Conservation (phyloP, 2,888 invertebrate species). For the Enchytraeus crypticus region DNA sequence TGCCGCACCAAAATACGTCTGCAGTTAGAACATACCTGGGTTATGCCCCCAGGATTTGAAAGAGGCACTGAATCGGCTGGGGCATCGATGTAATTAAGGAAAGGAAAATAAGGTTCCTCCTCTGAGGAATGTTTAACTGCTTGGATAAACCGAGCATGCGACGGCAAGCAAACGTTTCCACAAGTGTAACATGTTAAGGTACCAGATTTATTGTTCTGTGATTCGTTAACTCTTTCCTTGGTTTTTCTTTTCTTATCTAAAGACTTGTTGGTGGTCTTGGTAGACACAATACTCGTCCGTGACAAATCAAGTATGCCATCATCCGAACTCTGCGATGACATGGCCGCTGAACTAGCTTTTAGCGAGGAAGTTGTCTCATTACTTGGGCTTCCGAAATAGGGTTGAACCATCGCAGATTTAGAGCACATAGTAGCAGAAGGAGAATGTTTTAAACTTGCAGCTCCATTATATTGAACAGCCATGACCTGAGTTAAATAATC, state of each 20-base stretch:
- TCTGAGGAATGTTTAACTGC: conserved; percentile 70
- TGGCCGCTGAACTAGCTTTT: too few relatives aligned
- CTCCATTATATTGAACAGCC: background rate
- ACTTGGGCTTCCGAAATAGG: too few relatives aligned
- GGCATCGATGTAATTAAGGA: conserved; percentile 69
- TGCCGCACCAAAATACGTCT: background rate
- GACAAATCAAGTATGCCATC: too few relatives aligned
- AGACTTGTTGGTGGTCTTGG: too few relatives aligned
- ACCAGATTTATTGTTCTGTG: background rate
- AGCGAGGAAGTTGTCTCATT: too few relatives aligned
- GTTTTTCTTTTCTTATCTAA: too few relatives aligned
- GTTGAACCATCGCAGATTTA: too few relatives aligned
- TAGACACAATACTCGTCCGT: too few relatives aligned
- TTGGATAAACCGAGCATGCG: conserved; percentile 67
- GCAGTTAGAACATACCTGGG: background rate
- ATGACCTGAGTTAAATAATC: conserved; percentile 85
- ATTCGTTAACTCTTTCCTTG: too few relatives aligned
- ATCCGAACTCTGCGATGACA: too few relatives aligned
- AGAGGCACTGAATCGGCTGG: conserved; percentile 79
- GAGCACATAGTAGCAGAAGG: too few relatives aligned
- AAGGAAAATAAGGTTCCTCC: conserved; percentile 80
- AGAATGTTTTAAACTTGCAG: too few relatives aligned
- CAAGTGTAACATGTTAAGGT: conserved; percentile 20
- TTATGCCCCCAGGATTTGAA: conserved; percentile 75
- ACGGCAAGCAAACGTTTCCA: conserved; percentile 59